phyloP scores from a whole-genome alignment of 2,797 vertebrate genomes.

The Pampus argenteus region DNA sequence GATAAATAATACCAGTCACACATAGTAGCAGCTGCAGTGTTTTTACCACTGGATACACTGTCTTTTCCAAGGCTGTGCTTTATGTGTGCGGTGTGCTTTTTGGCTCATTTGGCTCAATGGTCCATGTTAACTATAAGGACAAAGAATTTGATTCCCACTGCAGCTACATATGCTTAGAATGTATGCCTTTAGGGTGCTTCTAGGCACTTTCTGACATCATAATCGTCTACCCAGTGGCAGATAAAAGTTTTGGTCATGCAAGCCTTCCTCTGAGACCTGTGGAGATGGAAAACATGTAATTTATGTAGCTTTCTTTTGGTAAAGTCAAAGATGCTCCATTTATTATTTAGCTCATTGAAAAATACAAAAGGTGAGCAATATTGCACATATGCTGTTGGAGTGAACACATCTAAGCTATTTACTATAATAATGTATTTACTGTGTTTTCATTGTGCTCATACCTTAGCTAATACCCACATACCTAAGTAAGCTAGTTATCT shows the following conservation, averaged over 20 bases:
- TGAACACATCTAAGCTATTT: not conserved
- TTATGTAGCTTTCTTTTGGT: not conserved
- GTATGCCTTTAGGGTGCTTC: not conserved
- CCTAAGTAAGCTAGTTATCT: not conserved
- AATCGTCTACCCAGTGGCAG: not conserved
- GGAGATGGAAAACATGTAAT: conserved; percentile 3
- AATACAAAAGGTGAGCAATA: not conserved
- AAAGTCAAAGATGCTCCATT: not conserved
- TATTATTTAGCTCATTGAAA: not conserved
- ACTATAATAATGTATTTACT: not conserved
- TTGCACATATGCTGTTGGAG: not conserved
- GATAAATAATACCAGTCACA: not conserved
- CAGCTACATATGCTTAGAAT: not conserved
- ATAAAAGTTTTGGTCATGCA: conserved; percentile 11
- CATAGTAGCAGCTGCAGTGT: conserved; percentile 1
- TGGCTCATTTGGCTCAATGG: conserved; percentile 6
- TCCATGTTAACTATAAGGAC: not conserved
- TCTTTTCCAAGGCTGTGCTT: not conserved
- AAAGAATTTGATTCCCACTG: conserved; percentile 5
- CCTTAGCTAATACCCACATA: not conserved
- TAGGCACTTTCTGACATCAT: conserved; percentile 9
- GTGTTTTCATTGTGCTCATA: not conserved
- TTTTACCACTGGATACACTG: conserved; percentile 1
- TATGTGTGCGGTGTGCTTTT: conserved; percentile 2
- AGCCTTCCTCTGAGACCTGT: not conserved